phyloP scores from a whole-genome alignment of 2,888 invertebrate genomes.

The Morpho deidamia region DNA sequence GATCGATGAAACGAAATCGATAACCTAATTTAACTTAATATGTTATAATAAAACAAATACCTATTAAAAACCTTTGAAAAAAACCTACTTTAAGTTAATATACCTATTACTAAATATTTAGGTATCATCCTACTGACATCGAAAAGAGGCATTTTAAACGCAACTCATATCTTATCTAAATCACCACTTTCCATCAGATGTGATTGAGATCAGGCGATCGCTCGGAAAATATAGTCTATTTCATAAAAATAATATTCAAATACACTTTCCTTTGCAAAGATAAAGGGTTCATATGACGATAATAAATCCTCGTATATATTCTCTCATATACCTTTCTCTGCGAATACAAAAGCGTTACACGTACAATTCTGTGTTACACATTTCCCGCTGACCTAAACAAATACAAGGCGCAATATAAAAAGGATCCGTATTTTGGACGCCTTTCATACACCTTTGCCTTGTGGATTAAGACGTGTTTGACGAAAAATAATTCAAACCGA shows the following conservation, averaged over 20 bases:
- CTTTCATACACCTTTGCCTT: constrained; percentile 1
- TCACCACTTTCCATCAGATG: no score
- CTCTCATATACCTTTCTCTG: not conserved
- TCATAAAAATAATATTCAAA: not conserved
- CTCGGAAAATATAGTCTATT: not conserved
- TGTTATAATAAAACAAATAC: no score
- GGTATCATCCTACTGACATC: no score
- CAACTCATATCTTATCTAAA: no score
- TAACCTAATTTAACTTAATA: no score
- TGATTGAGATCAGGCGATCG: not conserved
- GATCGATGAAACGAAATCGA: no score
- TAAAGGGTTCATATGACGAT: not conserved
- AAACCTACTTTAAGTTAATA: no score
- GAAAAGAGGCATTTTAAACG: no score
- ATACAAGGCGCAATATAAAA: constrained; percentile 15
- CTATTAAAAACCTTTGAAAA: no score
- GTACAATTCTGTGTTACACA: not conserved
- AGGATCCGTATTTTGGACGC: constrained; percentile 3
- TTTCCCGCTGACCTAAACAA: constrained; percentile 13
- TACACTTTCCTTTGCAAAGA: not conserved
- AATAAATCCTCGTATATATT: not conserved
- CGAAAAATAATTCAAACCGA: not conserved
- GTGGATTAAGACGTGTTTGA: not conserved
- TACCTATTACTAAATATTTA: no score
- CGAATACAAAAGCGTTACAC: not conserved